A percentile compares a stretch with the other conserved stretches of the same genome.
These are phyloP conservation scores for Tympanoctomys barrerae DNA, from an alignment of 2,797 vertebrate genomes.

Conservation along the genomic window DNA sequence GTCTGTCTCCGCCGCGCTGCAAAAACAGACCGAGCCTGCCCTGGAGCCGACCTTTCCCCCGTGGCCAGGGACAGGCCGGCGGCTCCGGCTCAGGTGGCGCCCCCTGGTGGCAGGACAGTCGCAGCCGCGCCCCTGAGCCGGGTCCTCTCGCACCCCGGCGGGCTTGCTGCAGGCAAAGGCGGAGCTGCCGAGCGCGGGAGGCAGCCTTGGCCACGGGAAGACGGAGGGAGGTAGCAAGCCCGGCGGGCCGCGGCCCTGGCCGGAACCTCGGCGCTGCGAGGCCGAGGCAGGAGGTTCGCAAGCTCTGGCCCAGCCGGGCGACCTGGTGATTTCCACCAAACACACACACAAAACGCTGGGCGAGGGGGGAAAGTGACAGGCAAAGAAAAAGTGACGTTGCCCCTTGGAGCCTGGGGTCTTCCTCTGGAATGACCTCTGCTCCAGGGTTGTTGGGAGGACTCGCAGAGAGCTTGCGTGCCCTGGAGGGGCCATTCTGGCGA, in stretches of 20 bases:
- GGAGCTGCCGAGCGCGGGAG: background rate
- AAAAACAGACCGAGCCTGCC: fast-evolving
- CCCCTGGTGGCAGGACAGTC: background rate
- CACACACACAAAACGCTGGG: background rate
- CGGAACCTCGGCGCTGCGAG: background rate
- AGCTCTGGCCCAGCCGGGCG: background rate
- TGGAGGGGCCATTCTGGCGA: background rate
- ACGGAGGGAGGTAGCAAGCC: background rate
- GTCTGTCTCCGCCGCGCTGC: fast-evolving
- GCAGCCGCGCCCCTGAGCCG: fast-evolving
- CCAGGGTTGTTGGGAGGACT: background rate
- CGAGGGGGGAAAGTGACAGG: background rate
- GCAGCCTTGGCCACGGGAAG: background rate
- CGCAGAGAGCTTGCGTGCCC: background rate
- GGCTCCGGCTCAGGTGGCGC: background rate
- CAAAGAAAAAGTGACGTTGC: background rate
- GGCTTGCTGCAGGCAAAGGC: no score
- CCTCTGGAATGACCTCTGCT: background rate
- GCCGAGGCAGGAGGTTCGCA: background rate
- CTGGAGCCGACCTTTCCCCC: fast-evolving
- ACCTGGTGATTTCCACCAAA: background rate
- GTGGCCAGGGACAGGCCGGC: fast-evolving
- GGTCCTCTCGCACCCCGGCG: background rate
- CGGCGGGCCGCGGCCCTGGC: background rate
- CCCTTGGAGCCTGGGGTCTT: background rate